Evolutionary conservation across 2,888 invertebrate species (phyloP).

Genomic region (Andrena minutula): DNA sequence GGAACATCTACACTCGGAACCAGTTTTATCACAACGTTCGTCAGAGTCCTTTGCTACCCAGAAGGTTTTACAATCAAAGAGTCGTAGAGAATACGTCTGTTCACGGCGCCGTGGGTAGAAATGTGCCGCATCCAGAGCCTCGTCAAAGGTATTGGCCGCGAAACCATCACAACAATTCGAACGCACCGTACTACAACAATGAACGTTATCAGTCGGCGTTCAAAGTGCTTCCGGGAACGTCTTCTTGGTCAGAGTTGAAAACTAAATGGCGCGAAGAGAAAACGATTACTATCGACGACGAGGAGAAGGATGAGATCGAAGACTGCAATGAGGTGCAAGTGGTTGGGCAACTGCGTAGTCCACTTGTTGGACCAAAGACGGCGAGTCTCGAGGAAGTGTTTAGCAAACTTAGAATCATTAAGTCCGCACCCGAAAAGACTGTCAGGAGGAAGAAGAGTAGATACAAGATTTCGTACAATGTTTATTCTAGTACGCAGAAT

Average conservation of each 20-base stretch:
- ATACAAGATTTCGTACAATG: constrained; percentile 80
- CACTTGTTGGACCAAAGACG: constrained; percentile 75
- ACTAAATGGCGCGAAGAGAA: constrained; percentile 81
- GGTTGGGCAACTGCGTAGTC: constrained; percentile 75
- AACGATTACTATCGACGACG: constrained; percentile 83
- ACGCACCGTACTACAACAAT: constrained; percentile 3
- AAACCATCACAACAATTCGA: constrained; percentile 17
- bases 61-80: constrained; percentile 48
- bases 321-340: constrained; percentile 77
- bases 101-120: constrained; percentile 28
- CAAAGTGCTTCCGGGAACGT: constrained; percentile 70
- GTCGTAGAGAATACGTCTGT: constrained; percentile 39
- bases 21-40: constrained; percentile 58
- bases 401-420: constrained; percentile 80
- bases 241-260: constrained; percentile 81
- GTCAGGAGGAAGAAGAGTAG: constrained; percentile 77
- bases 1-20: constrained; percentile 63
- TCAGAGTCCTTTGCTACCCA: constrained; percentile 49
- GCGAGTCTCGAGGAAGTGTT: constrained; percentile 76
- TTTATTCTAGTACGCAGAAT: constrained; percentile 75
- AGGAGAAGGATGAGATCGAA: constrained; percentile 66
- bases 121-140: constrained; percentile 3
- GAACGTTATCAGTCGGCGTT: constrained; percentile 71
- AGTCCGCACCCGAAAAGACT: constrained; percentile 77
- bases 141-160: constrained; percentile 25